These are phyloP conservation scores for Dynastes hyllus DNA, from an alignment of 2,888 invertebrate species.

Conservation along the genomic window DNA sequence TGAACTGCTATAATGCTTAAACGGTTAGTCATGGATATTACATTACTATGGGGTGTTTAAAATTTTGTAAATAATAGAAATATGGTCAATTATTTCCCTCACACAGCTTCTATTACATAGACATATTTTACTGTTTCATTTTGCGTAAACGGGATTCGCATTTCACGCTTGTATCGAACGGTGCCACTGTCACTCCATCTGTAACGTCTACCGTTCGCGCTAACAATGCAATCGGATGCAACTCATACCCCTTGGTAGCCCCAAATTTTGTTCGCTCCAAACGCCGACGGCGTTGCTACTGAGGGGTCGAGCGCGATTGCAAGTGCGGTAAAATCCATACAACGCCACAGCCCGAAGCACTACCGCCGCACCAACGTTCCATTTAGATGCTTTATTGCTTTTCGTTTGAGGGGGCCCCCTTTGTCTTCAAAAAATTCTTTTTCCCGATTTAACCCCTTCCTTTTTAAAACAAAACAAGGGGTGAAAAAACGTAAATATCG, in stretches of 20 bases:
- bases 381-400: neutral
- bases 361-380: neutral
- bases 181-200: slow-evolving; percentile 63
- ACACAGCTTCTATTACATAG: too few species aligned
- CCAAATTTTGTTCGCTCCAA: too few species aligned
- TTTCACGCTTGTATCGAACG: slow-evolving; percentile 56
- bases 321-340: neutral
- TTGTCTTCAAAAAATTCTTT: too few species aligned
- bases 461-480: too few species aligned
- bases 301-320: neutral
- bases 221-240: slow-evolving; percentile 37
- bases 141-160: slow-evolving; percentile 64
- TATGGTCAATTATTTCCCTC: too few species aligned
- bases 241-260: slow-evolving; percentile 9
- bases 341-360: neutral
- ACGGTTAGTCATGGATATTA: too few species aligned
- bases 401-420: too few species aligned
- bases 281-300: neutral
- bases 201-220: slow-evolving; percentile 60
- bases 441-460: too few species aligned
- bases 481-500: too few species aligned
- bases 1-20: too few species aligned
- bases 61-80: too few species aligned
- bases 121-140: slow-evolving; percentile 58
- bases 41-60: too few species aligned